Percentiles rank a stretch among this genome's conserved stretches.
phyloP scores from a whole-genome alignment of 2,888 invertebrate genomes.

The Lymantria dispar region DNA sequence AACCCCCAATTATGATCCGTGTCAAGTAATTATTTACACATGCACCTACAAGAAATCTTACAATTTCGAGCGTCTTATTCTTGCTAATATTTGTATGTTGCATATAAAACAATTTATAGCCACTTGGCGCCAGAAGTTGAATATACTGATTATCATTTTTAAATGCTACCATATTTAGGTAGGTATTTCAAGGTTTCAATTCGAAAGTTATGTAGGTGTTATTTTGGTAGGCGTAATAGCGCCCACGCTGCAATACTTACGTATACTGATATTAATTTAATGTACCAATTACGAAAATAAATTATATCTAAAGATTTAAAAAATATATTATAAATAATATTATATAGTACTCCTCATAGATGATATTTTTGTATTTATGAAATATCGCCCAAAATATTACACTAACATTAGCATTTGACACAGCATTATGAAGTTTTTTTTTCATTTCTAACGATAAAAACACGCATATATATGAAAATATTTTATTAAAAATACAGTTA shows the following conservation, averaged over 20 bases:
- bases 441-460: no score
- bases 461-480: no score
- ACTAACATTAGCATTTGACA: no score
- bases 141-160: conserved; percentile 5
- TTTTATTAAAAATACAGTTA: no score
- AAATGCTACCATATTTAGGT: conserved; percentile 7
- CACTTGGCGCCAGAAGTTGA: background rate
- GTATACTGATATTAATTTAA: background rate
- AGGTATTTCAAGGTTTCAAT: conserved; percentile 24
- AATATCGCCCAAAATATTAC: background rate
- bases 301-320: background rate
- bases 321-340: background rate
- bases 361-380: background rate
- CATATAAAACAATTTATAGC: conserved; percentile 5
- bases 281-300: background rate
- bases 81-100: conserved; percentile 6
- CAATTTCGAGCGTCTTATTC: background rate
- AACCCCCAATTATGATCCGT: no score
- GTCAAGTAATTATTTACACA: no score
- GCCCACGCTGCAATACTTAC: conserved; percentile 1
- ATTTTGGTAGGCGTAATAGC: conserved; percentile 5
- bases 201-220: conserved; percentile 30
- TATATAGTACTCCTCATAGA: background rate
- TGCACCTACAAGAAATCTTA: no score
- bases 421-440: no score